Evolutionary conservation across 2,888 invertebrate genomes (phyloP), one percentile per base, ranked within the genome.

Genomic region (Barypeithes pellucidus): DNA sequence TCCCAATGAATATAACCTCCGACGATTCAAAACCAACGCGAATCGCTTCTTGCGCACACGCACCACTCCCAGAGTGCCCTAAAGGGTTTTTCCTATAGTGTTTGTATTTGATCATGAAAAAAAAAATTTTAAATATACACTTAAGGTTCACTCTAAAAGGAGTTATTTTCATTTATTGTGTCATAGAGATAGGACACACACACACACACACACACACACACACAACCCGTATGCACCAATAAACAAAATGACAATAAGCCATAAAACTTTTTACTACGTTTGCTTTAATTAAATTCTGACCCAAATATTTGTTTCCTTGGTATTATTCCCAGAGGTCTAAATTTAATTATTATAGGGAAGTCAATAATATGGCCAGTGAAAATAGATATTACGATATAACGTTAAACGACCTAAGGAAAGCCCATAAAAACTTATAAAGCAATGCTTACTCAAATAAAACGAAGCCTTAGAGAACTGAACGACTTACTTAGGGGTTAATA

Each of bases 261-360:
- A 57, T 57, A 57, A 57, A 57, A 57, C 11, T 33, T 24, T 57
- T 57, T 57, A 57, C 33, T 57, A 33, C 24, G 33, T 57, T 29
- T 33, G 54, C 54, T 11, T 57, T 50, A 57, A 57, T 57, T 57
- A 57, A 57, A 57, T 57, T 57, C 54, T 57, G 54, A 57, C 54
- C 54, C 54, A 57, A 57, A 57, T 57, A 57, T 57, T 57, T 57
- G 54, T 57, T 57, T 29, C 54, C 33, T 57, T 33, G n/a, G 54
- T 57, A 50, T 57, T 57, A 50, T 57, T 57, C 54, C 36, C 36
- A 33, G 54, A 57, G 33, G 33, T 57, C 54, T 57, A 57, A 57
- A 57, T 57, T 57, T 57, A 57, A 57, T 57, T 57, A 57, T 57
- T 57, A 57, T 57, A 14, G 54, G 33, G 16, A 57, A 33, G 54